phyloP scores from a whole-genome alignment of 2,113 vertebrate species.

The Lagopus muta region DNA sequence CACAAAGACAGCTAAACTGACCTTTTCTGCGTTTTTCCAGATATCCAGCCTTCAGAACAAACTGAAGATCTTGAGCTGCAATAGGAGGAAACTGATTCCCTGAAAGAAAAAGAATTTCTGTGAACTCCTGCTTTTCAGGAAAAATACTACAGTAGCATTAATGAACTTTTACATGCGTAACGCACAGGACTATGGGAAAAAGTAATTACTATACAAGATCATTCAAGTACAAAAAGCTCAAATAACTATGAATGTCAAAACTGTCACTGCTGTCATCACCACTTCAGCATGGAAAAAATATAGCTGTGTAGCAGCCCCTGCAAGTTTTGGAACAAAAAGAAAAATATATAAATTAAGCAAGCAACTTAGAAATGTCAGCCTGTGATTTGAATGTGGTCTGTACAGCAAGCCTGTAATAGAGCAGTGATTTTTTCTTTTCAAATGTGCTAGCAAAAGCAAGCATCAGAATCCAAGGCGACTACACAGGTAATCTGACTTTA shows the following conservation, averaged over 20 bases:
- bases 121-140: conserved; percentile 1
- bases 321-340: background rate
- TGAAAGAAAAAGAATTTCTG: conserved; percentile 55
- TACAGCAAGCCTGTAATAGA: background rate
- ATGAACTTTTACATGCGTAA: background rate
- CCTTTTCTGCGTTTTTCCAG: conserved; percentile 98
- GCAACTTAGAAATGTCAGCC: background rate
- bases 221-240: background rate
- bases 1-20: background rate
- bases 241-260: background rate
- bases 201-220: background rate
- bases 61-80: conserved; percentile 90
- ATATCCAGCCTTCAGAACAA: conserved; percentile 90
- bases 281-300: background rate
- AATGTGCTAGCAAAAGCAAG: background rate
- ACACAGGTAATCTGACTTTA: background rate
- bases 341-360: background rate
- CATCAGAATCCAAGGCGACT: background rate
- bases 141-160: background rate
- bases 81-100: conserved; percentile 88
- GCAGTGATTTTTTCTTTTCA: background rate
- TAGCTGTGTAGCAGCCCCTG: background rate
- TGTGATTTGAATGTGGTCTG: background rate
- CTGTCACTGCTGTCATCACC: background rate
- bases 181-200: background rate